Percentiles rank a stretch among this genome's conserved stretches.
Evolutionary conservation across 2,888 invertebrate species (phyloP).

Genomic region (Acronicta aceris): DNA sequence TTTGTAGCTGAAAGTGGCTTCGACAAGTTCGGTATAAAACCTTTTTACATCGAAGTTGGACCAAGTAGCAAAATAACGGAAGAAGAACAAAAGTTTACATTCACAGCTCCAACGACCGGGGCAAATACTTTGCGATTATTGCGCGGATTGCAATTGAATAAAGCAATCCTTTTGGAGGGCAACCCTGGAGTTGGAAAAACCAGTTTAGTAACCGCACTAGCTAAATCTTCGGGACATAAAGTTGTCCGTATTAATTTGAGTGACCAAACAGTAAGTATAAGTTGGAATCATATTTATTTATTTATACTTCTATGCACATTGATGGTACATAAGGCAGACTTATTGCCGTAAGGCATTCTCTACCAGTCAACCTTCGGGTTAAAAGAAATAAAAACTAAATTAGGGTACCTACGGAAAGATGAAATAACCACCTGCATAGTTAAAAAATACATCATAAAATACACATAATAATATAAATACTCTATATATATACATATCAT

Average conservation of each 20-base stretch:
- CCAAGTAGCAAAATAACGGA: constrained; percentile 58
- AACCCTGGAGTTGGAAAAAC: constrained; percentile 99
- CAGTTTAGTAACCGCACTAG: constrained; percentile 96
- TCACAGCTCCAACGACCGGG: constrained; percentile 94
- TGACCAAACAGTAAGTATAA: constrained; percentile 96
- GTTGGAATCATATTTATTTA: background rate
- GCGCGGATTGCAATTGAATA: constrained; percentile 96
- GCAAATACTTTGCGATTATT: constrained; percentile 95
- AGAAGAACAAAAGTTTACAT: constrained; percentile 89
- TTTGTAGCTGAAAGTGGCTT: constrained; percentile 75
- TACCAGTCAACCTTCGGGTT: no score
- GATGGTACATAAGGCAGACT: no score
- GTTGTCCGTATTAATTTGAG: constrained; percentile 98
- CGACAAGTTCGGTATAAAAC: constrained; percentile 92
- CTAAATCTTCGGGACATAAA: constrained; percentile 94
- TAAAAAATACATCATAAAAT: no score
- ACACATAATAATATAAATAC: no score
- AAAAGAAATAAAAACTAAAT: no score
- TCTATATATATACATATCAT: no score
- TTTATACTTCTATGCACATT: no score
- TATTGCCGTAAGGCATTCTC: no score
- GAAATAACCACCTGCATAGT: no score
- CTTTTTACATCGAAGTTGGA: constrained; percentile 92
- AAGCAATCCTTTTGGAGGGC: constrained; percentile 98
- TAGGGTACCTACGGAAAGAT: no score